Evolutionary conservation across 2,113 vertebrate genomes (phyloP).

Genomic region (Mesitornis unicolor): DNA sequence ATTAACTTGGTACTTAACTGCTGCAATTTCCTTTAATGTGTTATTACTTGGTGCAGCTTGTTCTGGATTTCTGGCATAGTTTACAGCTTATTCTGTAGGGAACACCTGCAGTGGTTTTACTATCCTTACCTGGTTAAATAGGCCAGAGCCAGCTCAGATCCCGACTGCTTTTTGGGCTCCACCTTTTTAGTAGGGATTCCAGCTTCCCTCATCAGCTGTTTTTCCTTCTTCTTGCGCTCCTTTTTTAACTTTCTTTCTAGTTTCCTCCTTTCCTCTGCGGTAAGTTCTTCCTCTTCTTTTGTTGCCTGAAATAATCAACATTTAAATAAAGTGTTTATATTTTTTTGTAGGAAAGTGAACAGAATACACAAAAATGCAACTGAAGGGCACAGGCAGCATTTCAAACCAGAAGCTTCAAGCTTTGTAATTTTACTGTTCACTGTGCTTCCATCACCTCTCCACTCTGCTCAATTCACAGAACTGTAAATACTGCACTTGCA

Average conservation of each 20-base stretch:
- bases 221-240: constrained; percentile 75
- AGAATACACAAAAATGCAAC: neutral
- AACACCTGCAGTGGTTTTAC: neutral
- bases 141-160: constrained; percentile 64
- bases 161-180: neutral
- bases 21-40: constrained; percentile 17
- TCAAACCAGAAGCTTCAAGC: neutral
- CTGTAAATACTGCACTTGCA: neutral
- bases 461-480: neutral
- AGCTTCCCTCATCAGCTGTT: constrained; percentile 58
- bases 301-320: neutral
- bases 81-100: neutral
- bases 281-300: constrained; percentile 23
- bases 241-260: constrained; percentile 80
- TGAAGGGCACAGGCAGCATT: neutral
- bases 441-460: neutral
- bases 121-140: constrained; percentile 73
- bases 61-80: neutral
- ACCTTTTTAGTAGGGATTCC: constrained; percentile 19
- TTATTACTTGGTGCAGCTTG: neutral
- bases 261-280: constrained; percentile 65
- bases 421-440: neutral
- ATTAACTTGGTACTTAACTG: neutral
- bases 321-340: neutral
- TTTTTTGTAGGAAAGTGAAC: neutral